A percentile compares a stretch with the other conserved stretches of the same genome.
Conservation (phyloP, 2,113 vertebrate genomes). For the Drymodes brunneopygia region DNA sequence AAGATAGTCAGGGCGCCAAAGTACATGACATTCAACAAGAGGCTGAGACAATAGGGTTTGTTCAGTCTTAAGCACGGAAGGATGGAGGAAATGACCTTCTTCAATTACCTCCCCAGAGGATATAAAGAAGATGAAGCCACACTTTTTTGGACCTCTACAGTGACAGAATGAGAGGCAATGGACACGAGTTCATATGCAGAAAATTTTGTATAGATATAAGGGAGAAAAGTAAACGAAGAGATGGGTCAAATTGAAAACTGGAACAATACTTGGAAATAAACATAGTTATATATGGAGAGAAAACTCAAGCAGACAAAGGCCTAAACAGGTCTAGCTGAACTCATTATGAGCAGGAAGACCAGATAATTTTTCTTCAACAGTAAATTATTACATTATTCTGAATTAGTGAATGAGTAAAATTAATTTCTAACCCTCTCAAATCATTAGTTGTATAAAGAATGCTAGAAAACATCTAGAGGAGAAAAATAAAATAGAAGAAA, state of each 20-base stretch:
- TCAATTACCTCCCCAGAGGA: not conserved
- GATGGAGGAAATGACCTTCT: not conserved
- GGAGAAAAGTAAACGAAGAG: not conserved
- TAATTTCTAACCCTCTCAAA: not conserved
- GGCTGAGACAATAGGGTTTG: not conserved
- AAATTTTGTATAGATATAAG: not conserved
- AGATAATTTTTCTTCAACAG: not conserved
- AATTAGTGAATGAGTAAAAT: not conserved
- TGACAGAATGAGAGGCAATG: not conserved
- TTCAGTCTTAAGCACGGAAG: not conserved
- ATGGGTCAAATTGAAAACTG: not conserved
- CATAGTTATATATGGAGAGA: not conserved
- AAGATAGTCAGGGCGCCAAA: not conserved
- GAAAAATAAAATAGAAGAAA: not conserved
- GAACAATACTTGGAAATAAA: not conserved
- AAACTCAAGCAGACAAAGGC: not conserved
- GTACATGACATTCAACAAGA: not conserved
- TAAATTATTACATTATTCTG: not conserved
- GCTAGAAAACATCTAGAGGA: not conserved
- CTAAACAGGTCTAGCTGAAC: not conserved
- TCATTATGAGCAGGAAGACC: not conserved
- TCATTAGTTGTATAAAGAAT: not conserved
- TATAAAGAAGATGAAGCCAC: not conserved
- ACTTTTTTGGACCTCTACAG: not conserved
- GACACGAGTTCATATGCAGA: not conserved